Evolutionary conservation across 2,113 vertebrate species (phyloP).

Genomic region (Hippocampus guttulatus): DNA sequence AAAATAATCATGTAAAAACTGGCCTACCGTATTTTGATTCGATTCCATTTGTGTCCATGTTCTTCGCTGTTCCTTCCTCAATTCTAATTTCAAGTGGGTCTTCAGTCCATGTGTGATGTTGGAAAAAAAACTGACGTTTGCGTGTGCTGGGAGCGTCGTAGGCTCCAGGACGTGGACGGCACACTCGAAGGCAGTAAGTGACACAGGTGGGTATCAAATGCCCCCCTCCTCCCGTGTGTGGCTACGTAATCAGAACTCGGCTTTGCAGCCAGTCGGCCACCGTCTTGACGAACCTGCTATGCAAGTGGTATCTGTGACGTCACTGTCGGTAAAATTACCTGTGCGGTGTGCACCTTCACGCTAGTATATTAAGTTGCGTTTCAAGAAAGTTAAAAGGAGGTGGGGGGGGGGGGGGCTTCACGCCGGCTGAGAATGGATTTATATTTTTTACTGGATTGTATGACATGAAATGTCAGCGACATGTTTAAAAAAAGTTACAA

Average conservation of each 20-base stretch:
- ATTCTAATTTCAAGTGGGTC: neutral
- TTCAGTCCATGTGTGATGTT: conserved; percentile 22
- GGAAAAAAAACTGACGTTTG: neutral
- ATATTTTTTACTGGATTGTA: too few species aligned
- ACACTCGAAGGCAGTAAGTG: neutral
- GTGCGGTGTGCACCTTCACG: conserved; percentile 11
- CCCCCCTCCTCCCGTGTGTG: conserved; percentile 4
- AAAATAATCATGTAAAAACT: neutral
- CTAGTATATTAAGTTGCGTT: neutral
- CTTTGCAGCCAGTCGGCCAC: conserved; percentile 34
- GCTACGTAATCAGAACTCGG: conserved; percentile 11
- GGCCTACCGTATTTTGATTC: conserved; percentile 46
- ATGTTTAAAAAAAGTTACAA: too few species aligned
- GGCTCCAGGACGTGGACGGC: neutral
- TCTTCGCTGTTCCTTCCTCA: neutral
- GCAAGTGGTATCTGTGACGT: conserved; percentile 47
- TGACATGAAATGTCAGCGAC: too few species aligned
- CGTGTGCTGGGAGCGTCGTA: neutral
- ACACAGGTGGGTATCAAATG: conserved; percentile 18
- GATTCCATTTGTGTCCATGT: conserved; percentile 63
- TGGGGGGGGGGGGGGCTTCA: too few species aligned
- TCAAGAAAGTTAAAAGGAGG: neutral
- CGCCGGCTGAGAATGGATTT: too few species aligned
- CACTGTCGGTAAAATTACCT: conserved; percentile 27
- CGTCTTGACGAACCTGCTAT: conserved; percentile 56